phyloP scores from a whole-genome alignment of 2,113 vertebrate species.

The Oncorhynchus keta region DNA sequence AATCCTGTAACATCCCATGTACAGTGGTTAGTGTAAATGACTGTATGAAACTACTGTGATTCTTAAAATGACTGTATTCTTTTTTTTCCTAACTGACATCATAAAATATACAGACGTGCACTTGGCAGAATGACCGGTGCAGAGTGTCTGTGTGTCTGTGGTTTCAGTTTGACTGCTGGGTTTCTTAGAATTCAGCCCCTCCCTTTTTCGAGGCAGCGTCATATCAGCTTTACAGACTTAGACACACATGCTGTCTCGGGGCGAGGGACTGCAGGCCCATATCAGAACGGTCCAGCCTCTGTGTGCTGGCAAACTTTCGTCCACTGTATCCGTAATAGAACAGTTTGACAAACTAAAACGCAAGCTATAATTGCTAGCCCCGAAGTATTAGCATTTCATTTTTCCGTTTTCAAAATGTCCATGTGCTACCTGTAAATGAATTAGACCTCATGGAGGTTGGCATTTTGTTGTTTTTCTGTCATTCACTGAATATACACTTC shows the following conservation, averaged over 20 bases:
- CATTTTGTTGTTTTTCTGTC: background rate
- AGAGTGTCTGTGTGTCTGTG: slow-evolving; percentile 6
- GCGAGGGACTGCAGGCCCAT: slow-evolving; percentile 2
- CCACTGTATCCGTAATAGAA: too few species aligned
- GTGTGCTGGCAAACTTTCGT: too few species aligned
- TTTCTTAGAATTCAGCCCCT: slow-evolving; percentile 38
- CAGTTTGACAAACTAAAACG: background rate
- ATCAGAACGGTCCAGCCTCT: slow-evolving; percentile 33
- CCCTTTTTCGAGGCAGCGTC: slow-evolving; percentile 11
- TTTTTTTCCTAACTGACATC: background rate
- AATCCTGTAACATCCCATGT: too few species aligned
- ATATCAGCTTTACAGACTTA: background rate
- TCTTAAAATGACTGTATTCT: too few species aligned
- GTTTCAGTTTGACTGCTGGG: slow-evolving; percentile 19
- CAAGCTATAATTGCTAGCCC: background rate
- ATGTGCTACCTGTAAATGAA: background rate
- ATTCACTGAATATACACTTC: background rate
- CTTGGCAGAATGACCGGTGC: background rate
- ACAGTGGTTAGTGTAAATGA: too few species aligned
- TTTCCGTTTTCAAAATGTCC: too few species aligned
- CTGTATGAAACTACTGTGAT: too few species aligned
- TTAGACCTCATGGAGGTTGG: background rate
- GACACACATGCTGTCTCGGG: background rate
- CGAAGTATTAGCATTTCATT: too few species aligned
- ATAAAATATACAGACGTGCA: background rate